A percentile compares a stretch with the other conserved stretches of the same genome.
phyloP scores from a whole-genome alignment of 2,888 invertebrate genomes.

The Agrochola macilenta region DNA sequence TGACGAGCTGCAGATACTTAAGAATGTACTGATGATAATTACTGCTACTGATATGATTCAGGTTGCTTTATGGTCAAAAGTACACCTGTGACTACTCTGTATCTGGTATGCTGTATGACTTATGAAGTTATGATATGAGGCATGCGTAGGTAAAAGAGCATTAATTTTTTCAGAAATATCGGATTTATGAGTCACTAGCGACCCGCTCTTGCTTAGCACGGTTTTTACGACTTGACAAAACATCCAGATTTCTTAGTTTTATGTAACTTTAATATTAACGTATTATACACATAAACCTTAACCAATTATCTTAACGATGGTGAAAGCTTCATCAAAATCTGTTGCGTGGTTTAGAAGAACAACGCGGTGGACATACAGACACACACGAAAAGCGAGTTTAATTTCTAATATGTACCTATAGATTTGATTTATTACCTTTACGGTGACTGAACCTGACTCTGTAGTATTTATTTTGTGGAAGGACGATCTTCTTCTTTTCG shows the following conservation, averaged over 20 bases:
- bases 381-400: too few relatives aligned
- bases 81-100: conserved; percentile 29
- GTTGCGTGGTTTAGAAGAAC: too few relatives aligned
- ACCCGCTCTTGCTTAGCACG: too few relatives aligned
- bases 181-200: neutral
- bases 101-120: conserved; percentile 11
- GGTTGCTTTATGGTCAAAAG: conserved; percentile 17
- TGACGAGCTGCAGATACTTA: conserved; percentile 58
- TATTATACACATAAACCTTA: too few relatives aligned
- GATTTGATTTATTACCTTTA: neutral
- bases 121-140: neutral
- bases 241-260: too few relatives aligned
- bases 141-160: neutral
- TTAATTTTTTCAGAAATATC: neutral
- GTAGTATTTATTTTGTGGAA: neutral
- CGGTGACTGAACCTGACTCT: neutral
- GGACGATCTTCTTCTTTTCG: too few relatives aligned
- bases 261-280: too few relatives aligned
- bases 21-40: conserved; percentile 42
- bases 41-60: conserved; percentile 48
- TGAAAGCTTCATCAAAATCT: too few relatives aligned
- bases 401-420: too few relatives aligned
- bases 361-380: too few relatives aligned
- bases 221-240: too few relatives aligned
- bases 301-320: too few relatives aligned